These are phyloP conservation scores for Henricia sp. DNA, from an alignment of 53 echinoderm and acorn worm genomes.

Conservation along the genomic window DNA sequence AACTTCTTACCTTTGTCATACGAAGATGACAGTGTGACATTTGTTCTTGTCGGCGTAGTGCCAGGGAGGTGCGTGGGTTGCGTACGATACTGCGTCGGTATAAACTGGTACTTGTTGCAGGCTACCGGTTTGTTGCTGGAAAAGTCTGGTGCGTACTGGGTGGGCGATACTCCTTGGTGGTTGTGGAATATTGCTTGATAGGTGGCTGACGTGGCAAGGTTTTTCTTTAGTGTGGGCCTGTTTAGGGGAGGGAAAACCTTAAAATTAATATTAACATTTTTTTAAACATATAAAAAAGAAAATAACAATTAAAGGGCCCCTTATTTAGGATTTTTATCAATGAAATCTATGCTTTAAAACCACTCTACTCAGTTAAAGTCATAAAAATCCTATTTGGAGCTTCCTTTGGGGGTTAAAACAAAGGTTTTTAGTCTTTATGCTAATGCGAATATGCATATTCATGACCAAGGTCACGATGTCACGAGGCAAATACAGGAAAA, in stretches of 20 bases:
- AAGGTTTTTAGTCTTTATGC: no score
- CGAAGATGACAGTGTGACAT: no score
- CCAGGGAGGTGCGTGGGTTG: slow-evolving; percentile 93
- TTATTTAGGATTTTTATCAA: no score
- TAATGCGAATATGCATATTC: no score
- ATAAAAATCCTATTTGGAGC: no score
- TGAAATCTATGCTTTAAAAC: no score
- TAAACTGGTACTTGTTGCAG: slow-evolving; percentile 84
- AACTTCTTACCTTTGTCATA: slow-evolving; percentile 81
- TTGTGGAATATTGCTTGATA: slow-evolving; percentile 19
- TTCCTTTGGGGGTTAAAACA: no score
- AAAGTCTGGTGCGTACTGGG: slow-evolving; percentile 71
- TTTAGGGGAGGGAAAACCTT: not conserved
- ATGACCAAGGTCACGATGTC: no score
- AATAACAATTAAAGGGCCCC: no score
- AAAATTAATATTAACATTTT: not conserved
- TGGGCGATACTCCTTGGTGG: slow-evolving; percentile 1
- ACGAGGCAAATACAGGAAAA: no score
- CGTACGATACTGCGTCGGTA: slow-evolving; percentile 91
- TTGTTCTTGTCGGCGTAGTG: slow-evolving; percentile 37
- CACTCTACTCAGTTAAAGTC: no score
- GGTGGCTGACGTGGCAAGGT: slow-evolving; percentile 72
- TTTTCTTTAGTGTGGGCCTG: slow-evolving; percentile 90
- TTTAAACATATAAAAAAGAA: no score
- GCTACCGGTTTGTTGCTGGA: slow-evolving; percentile 60